These are phyloP conservation scores for Caenorhabditis sulstoni DNA, from an alignment of 2,888 invertebrate species.

Conservation along the genomic window DNA sequence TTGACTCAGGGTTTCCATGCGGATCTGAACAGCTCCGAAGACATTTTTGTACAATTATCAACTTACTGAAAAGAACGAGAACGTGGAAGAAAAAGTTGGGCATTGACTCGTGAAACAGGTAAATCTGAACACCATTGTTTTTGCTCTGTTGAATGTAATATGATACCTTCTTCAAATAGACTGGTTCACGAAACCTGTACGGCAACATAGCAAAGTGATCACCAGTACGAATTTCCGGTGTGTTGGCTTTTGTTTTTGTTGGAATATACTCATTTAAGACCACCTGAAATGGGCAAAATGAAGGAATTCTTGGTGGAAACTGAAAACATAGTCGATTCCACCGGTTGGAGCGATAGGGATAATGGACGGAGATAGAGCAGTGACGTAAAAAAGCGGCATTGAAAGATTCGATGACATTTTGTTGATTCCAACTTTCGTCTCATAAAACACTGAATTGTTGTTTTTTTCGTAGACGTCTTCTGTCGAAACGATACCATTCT, in stretches of 20 bases:
- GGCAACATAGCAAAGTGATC: constrained; percentile 75
- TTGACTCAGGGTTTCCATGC: constrained; percentile 74
- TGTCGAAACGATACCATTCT: constrained; percentile 62
- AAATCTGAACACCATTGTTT: constrained; percentile 33
- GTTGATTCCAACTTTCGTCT: constrained; percentile 75
- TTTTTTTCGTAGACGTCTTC: not conserved
- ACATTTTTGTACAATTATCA: not conserved
- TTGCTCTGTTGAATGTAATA: not conserved
- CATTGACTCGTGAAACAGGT: constrained; percentile 68
- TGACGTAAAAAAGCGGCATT: constrained; percentile 75
- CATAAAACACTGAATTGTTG: constrained; percentile 70
- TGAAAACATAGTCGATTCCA: constrained; percentile 71
- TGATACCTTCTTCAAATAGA: constrained; percentile 68
- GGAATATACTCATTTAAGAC: constrained; percentile 71
- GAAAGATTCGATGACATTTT: constrained; percentile 72
- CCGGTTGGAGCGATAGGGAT: constrained; percentile 68
- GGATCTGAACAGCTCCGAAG: constrained; percentile 59
- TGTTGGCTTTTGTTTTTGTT: constrained; percentile 50
- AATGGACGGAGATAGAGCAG: constrained; percentile 71
- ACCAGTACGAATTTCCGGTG: constrained; percentile 73
- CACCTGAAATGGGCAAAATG: too few species aligned
- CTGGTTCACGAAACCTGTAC: constrained; percentile 69
- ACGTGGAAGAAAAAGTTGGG: constrained; percentile 72
- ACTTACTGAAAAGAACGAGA: constrained; percentile 71
- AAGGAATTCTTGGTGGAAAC: not conserved